A percentile compares a stretch with the other conserved stretches of the same genome.
Conservation (phyloP, 2,113 vertebrate genomes). For the Copsychus sechellarum region DNA sequence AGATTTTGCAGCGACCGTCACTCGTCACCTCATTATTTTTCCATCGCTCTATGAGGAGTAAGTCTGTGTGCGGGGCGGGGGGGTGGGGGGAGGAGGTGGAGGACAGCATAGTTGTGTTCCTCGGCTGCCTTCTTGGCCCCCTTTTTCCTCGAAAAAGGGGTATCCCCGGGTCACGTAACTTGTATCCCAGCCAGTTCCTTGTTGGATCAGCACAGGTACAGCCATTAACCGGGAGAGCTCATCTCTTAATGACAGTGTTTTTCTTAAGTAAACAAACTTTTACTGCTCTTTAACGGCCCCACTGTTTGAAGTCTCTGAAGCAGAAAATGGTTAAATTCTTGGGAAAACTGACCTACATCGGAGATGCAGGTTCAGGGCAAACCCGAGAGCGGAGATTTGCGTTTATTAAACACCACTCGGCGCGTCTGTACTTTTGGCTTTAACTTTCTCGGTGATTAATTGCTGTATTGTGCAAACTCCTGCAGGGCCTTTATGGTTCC, state of each 20-base stretch:
- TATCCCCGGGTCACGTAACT: neutral
- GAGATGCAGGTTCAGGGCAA: slow-evolving; percentile 62
- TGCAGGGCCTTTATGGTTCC: slow-evolving; percentile 51
- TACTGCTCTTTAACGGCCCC: slow-evolving; percentile 75
- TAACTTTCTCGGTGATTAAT: slow-evolving; percentile 66
- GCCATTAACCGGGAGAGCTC: slow-evolving; percentile 47
- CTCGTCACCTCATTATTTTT: slow-evolving; percentile 65
- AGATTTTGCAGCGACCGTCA: slow-evolving; percentile 42
- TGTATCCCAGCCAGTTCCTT: neutral
- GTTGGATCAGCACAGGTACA: slow-evolving; percentile 60
- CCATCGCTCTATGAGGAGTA: slow-evolving; percentile 45
- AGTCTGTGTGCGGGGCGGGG: neutral
- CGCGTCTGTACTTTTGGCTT: slow-evolving; percentile 42
- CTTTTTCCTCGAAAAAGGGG: neutral
- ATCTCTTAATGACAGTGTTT: slow-evolving; percentile 71
- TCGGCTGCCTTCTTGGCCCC: neutral
- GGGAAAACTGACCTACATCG: slow-evolving; percentile 75
- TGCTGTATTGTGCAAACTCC: slow-evolving; percentile 56
- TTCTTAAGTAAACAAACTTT: slow-evolving; percentile 81
- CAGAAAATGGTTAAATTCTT: slow-evolving; percentile 81
- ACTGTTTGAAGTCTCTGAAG: slow-evolving; percentile 78
- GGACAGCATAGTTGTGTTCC: neutral
- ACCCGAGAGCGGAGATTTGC: slow-evolving; percentile 24
- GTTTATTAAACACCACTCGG: slow-evolving; percentile 59
- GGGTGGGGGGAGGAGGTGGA: neutral